Evolutionary conservation across 2,888 invertebrate species (phyloP), one percentile per base, ranked within the genome.

Genomic region (Zygothrica quintamaculata): DNA sequence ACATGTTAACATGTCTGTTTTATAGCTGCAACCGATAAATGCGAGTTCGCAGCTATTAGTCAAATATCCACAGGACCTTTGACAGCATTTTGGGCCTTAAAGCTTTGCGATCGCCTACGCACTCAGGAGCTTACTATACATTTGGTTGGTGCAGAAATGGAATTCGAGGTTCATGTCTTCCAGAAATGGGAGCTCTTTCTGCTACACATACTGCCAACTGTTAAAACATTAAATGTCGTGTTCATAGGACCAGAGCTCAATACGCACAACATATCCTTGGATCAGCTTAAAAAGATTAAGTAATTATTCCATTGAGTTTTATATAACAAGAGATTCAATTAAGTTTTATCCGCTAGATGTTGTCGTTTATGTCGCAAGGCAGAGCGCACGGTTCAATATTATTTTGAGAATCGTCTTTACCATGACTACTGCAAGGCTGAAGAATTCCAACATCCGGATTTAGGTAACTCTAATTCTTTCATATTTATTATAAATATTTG

Each of bases 181-280:
- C 92, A 93, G 50, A 94, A 94, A 59, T 95, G 95, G 95, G 95
- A 95, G 80, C 92, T 93, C 34, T 93, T 95, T 84, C 93, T 95
- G 65, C 88, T 95, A 0, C 95, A 95, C 84, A 91, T 94, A 26
- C 88, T 93, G 3, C 93, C 94, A 0, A 90, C 92, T 0, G 76
- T 94, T 0, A 92, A 92, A 47, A 92, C 90, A 33, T 77, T 95
- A 1, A 92, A 91, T 44, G 90, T 95, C 1, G 92, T 93, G 0
- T 93, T 95, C 44, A 90, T 95, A 25, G 95, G 95, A 0, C 93
- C 94, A 0, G 94, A 95, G 76, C 89, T 95, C 0, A 93, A 93
- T 82, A 92, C 93, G 0, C 91, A 92, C 0, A 92, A 93, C 8
- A 85, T 93, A 39, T 93, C 94, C 0, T 80, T 93, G 33, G 92